Evolutionary conservation across 2,888 invertebrate species (phyloP).

Genomic region (Chloromyia formosa): DNA sequence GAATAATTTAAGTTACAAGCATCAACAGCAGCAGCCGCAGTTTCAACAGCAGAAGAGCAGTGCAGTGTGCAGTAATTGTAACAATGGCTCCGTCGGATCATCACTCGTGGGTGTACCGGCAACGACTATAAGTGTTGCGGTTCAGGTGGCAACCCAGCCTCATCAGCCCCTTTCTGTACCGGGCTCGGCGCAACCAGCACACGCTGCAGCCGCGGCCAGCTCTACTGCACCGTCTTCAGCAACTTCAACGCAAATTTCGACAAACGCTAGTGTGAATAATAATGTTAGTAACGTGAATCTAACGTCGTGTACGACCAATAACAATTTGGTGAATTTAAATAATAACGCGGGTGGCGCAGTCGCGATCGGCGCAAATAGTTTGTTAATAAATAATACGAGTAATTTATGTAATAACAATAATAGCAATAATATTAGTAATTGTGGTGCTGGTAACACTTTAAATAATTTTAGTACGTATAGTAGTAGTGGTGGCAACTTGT

Average conservation of each 20-base stretch:
- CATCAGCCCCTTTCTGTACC: too few relatives aligned
- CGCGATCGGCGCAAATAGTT: constrained; percentile 48
- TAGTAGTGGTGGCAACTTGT: constrained; percentile 49
- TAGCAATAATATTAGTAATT: constrained; percentile 54
- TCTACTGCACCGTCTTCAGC: neutral
- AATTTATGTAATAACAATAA: constrained; percentile 54
- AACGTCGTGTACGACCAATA: constrained; percentile 44
- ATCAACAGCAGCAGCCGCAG: constrained; percentile 50
- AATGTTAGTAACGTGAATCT: constrained; percentile 46
- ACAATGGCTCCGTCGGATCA: constrained; percentile 27
- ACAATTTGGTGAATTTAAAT: constrained; percentile 42
- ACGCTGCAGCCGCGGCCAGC: too few relatives aligned
- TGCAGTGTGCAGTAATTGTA: constrained; percentile 44
- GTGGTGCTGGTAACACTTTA: constrained; percentile 52
- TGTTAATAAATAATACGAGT: constrained; percentile 43
- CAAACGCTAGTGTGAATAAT: constrained; percentile 47
- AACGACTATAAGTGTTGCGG: constrained; percentile 40
- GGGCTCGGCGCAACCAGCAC: too few relatives aligned
- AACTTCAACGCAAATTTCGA: constrained; percentile 43
- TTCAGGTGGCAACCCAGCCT: constrained; percentile 1
- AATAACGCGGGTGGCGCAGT: constrained; percentile 39
- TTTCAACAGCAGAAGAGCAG: constrained; percentile 48
- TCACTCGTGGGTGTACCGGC: constrained; percentile 32
- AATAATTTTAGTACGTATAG: constrained; percentile 52
- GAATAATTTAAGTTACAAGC: constrained; percentile 53